Percentiles rank a stretch among this genome's conserved stretches.
These are phyloP conservation scores for Sebastes schlegelii DNA, from an alignment of 2,113 vertebrate genomes.

Conservation along the genomic window DNA sequence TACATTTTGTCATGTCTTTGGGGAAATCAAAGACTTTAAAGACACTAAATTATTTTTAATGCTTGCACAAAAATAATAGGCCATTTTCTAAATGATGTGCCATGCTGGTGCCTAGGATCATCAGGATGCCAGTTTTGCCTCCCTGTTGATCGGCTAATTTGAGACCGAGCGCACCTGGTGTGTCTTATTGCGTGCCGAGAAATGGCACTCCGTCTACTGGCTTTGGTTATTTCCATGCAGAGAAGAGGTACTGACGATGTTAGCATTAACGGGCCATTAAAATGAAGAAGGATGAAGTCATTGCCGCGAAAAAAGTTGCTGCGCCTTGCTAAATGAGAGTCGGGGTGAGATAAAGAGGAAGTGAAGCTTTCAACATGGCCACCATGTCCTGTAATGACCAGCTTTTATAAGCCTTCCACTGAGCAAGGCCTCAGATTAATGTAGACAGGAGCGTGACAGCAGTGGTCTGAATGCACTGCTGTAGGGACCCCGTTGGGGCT, in stretches of 20 bases:
- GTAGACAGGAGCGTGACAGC: constrained; percentile 66
- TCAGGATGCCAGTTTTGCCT: constrained; percentile 82
- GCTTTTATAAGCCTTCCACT: constrained; percentile 69
- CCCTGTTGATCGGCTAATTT: constrained; percentile 88
- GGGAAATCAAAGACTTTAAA: constrained; percentile 81
- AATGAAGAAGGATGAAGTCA: constrained; percentile 73
- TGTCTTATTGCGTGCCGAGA: constrained; percentile 80
- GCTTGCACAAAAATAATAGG: constrained; percentile 85
- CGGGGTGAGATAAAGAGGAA: constrained; percentile 52
- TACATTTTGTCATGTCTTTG: constrained; percentile 72
- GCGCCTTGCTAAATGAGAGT: constrained; percentile 50
- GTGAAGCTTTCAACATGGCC: constrained; percentile 69
- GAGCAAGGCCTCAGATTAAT: constrained; percentile 68
- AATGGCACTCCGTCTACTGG: constrained; percentile 70
- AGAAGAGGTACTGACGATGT: constrained; percentile 73
- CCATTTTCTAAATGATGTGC: constrained; percentile 86
- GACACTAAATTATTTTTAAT: constrained; percentile 87
- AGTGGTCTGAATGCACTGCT: constrained; percentile 74
- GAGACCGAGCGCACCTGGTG: constrained; percentile 84
- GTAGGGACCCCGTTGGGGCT: constrained; percentile 67
- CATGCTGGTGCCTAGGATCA: constrained; percentile 81
- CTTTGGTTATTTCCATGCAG: constrained; percentile 76
- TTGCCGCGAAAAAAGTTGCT: constrained; percentile 51
- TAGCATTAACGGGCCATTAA: constrained; percentile 80
- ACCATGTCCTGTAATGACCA: constrained; percentile 59